Percentiles rank a stretch among this genome's conserved stretches.
Evolutionary conservation across 2,888 invertebrate genomes (phyloP).

Genomic region (Papilio gigon): DNA sequence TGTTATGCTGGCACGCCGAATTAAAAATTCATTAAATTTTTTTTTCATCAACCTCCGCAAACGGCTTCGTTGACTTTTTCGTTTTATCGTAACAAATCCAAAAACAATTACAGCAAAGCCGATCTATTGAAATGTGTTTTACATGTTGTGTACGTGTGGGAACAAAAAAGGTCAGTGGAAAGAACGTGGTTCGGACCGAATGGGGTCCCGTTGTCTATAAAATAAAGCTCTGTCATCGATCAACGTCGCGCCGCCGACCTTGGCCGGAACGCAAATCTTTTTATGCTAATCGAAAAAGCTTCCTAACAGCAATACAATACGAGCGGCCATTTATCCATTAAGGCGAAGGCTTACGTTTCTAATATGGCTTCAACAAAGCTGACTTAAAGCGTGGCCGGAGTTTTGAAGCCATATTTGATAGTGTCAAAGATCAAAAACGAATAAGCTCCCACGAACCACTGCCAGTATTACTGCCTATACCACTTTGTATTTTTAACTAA

Average conservation of each 20-base stretch:
- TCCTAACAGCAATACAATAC: conserved; percentile 54
- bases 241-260: conserved; percentile 55
- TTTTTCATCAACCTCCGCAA: background rate
- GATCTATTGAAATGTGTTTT: conserved; percentile 37
- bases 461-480: background rate
- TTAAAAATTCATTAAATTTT: conserved; percentile 39
- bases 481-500: background rate
- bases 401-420: conserved; percentile 13
- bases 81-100: conserved; percentile 23
- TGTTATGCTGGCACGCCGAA: conserved; percentile 24
- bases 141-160: conserved; percentile 19
- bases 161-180: conserved; percentile 10
- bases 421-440: conserved; percentile 24
- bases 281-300: conserved; percentile 53
- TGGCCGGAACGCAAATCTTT: conserved; percentile 47
- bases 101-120: conserved; percentile 37
- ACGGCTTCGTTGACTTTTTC: conserved; percentile 1
- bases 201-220: conserved; percentile 41
- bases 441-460: background rate
- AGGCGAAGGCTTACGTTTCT: conserved; percentile 46
- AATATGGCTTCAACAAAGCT: conserved; percentile 2
- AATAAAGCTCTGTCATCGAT: conserved; percentile 58
- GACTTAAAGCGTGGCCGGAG: background rate
- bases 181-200: conserved; percentile 20
- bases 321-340: conserved; percentile 54